Conservation (phyloP, 2,797 vertebrate species). For the Falco cherrug region DNA sequence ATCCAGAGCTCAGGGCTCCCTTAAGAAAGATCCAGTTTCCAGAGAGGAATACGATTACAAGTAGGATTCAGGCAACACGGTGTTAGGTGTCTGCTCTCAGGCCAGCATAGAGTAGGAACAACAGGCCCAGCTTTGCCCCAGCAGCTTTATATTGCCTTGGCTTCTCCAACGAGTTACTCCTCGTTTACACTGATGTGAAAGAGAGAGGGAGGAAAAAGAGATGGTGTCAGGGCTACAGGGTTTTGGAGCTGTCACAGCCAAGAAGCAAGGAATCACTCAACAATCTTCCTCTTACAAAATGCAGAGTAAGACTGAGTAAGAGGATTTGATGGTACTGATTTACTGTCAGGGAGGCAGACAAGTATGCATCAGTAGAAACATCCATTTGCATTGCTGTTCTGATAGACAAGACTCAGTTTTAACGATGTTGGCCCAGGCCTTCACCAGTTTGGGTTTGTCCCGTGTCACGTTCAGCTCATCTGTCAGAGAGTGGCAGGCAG, state of each 20-base stretch:
- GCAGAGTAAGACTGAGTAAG: background rate
- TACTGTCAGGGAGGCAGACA: background rate
- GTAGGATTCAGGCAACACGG: background rate
- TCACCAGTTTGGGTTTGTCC: background rate
- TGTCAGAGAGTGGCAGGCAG: background rate
- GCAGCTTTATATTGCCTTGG: background rate
- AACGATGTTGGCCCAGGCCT: background rate
- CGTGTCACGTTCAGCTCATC: background rate
- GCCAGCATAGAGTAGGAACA: background rate
- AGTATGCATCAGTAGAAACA: background rate
- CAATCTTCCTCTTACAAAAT: conserved; percentile 2
- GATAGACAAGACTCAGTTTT: background rate
- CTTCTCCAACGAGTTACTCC: background rate
- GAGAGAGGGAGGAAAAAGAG: background rate
- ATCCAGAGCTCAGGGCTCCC: background rate
- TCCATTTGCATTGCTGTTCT: background rate
- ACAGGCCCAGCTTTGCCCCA: background rate
- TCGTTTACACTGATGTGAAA: background rate
- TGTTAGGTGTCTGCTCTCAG: background rate
- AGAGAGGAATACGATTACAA: background rate
- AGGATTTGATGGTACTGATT: background rate
- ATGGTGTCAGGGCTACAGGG: background rate
- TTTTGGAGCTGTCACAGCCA: background rate
- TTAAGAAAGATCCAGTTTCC: background rate
- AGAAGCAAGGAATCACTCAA: conserved; percentile 25